Evolutionary conservation across 2,888 invertebrate genomes (phyloP), one percentile per base, ranked within the genome.

Genomic region (Drosophila suboccidentalis): DNA sequence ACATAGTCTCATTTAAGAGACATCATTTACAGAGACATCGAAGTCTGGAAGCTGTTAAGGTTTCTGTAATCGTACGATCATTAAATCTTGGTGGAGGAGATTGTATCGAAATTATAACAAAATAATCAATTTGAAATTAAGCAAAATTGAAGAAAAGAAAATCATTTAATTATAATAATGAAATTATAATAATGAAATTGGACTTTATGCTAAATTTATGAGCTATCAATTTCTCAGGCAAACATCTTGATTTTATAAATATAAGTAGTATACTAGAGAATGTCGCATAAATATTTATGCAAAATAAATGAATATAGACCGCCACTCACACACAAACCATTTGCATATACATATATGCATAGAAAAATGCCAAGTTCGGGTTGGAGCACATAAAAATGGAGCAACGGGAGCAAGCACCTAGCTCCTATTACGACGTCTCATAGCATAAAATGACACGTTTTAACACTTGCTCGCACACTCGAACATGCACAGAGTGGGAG

Each of bases 401-500:
- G 22, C 43, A 54, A 41, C 26, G 49, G 47, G 55, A 39, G 26
- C 55, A 53, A 65, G 63, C 44, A 50, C 39, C 63, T 49, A 62
- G 71, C 68, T 85, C 71, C 72, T 85, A 73, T 85, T 68, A 70
- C 79, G 60, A 63, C 64, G 71, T 61, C 66, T 61, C 69, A 70
- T 70, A 66, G 73, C 68, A 90, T 82, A 67, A 85, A 82, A 90
- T 82, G 90, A 88, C 90, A 82, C 86, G 89, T 75, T 88, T 87
- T 87, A 87, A 75, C 88, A 89, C 82, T 85, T 66, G 55, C 67
- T 57, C 64, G 59, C 55, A 51, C 47, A 36, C 43, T 22, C 26
- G 51, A 39, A 36, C 39, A 19, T n/a, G 6, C 36, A 38, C 36
- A 32, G 10, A 10, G 32, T 0, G 10, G 10, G 32, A 32, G 10